A percentile compares a stretch with the other conserved stretches of the same genome.
phyloP scores from a whole-genome alignment of 2,113 vertebrate species.

The Penelope pileata region DNA sequence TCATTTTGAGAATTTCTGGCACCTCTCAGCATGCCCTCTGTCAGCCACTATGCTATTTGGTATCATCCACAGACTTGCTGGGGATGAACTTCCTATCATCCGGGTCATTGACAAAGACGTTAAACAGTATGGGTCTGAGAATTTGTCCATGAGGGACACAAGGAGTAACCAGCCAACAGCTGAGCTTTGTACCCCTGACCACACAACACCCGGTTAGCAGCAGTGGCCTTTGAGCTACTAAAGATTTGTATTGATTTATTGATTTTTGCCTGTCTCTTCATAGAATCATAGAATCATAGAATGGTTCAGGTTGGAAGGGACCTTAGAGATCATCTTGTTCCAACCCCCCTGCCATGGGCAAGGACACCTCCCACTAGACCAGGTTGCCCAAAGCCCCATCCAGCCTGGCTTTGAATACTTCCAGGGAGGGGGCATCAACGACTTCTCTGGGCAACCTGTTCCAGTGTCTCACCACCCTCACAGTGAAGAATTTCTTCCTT shows the following conservation, averaged over 20 bases:
- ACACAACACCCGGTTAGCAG: background rate
- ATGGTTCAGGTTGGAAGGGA: too few relatives aligned
- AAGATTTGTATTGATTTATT: background rate
- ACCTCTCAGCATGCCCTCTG: background rate
- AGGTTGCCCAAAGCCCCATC: too few relatives aligned
- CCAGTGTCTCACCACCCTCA: too few relatives aligned
- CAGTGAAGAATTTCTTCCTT: too few relatives aligned
- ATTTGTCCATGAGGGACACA: background rate
- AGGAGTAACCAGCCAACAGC: background rate
- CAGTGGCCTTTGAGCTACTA: background rate
- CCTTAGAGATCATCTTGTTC: too few relatives aligned
- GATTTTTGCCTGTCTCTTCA: background rate
- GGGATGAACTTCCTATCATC: background rate
- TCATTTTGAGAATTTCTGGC: background rate
- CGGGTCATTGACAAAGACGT: background rate
- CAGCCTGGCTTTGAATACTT: too few relatives aligned
- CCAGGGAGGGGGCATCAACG: too few relatives aligned
- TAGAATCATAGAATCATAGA: too few relatives aligned
- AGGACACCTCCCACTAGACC: too few relatives aligned
- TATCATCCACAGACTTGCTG: background rate
- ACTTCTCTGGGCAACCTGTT: too few relatives aligned
- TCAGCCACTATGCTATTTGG: background rate
- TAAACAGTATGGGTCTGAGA: background rate
- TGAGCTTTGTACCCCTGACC: fast-evolving
- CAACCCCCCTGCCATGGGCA: too few relatives aligned